Base-by-base conservation (phyloP, 1,140 invertebrate species). In the Pteromalus puparum region DNA sequence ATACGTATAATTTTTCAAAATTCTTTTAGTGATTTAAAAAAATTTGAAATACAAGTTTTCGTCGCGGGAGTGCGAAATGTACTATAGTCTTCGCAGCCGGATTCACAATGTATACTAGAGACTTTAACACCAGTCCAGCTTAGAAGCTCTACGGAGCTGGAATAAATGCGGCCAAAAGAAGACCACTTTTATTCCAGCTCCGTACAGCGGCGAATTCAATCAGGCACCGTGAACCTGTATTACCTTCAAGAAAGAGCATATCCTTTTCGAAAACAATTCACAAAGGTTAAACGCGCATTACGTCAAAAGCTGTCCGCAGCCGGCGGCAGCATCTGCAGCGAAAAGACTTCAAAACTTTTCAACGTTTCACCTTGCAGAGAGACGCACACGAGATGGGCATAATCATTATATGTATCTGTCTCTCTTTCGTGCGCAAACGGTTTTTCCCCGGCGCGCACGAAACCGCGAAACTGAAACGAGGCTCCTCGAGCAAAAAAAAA, bases 391-490 rank as follows among this genome's bases (percentile, higher is more conserved):
- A 82, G 72, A 30, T 30, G 46, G 68, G 46, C 72, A n/a, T n/a
- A 73, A 73, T 72, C 61, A 70, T 80, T 80, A 73, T 18, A 61
- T n/a, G 7, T 61, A 48, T 48, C 2, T 4, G 13, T 10, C n/a
- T 10, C 73, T 34, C 30, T 34, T 34, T 34, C 30, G 30, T 5
- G 53, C 0, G 42, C 68, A 81, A 73, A 53, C 42, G 38, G 78
- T 28, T 80, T 70, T 80, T 80, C 78, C 28, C 13, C 24, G 76
- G 28, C 10, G 34, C 65, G 38, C 68, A 81, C 68, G 80, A 68
- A 81, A 81, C 80, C 80, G 80, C 80, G 78, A 80, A 81, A 46
- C 65, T 24, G 67, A 81, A 38, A 28, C 46, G 24, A 46, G n/a
- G 18, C 28, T 24, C 34, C 46, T 13, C 70, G 34, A 46, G n/a